Conservation (phyloP, 2,113 vertebrate genomes). For the Centropristis striata region DNA sequence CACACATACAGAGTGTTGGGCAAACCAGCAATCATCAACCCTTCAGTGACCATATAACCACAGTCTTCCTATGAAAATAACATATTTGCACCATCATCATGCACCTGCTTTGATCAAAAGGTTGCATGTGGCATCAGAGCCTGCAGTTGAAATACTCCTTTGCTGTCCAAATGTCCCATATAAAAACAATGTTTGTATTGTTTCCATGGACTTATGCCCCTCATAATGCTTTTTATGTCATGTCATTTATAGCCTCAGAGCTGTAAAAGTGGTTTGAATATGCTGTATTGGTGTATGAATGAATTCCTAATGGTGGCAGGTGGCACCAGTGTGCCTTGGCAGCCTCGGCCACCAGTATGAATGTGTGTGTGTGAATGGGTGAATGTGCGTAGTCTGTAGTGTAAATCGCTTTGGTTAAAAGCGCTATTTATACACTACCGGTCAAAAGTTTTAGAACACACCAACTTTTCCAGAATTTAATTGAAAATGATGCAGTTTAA, state of each 20-base stretch:
- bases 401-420: too few species aligned
- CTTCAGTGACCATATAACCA: not conserved
- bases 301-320: too few species aligned
- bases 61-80: not conserved
- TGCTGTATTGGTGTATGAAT: conserved; percentile 5
- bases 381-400: too few species aligned
- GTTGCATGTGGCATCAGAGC: not conserved
- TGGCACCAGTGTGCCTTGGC: too few species aligned
- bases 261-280: conserved; percentile 40
- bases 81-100: not conserved
- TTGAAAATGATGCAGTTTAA: too few species aligned
- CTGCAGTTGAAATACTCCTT: conserved; percentile 1
- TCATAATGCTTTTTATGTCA: conserved; percentile 6
- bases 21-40: conserved; percentile 18
- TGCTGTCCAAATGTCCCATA: conserved; percentile 4
- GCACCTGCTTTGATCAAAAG: not conserved
- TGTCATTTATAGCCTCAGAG: conserved; percentile 31
- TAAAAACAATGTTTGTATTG: conserved; percentile 54
- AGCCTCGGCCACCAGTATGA: too few species aligned
- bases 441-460: too few species aligned
- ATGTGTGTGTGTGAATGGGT: too few species aligned
- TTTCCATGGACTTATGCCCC: conserved; percentile 62
- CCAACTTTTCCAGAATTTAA: too few species aligned
- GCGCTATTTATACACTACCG: too few species aligned
- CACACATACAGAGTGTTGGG: too few species aligned